A percentile compares a stretch with the other conserved stretches of the same genome.
phyloP scores from a whole-genome alignment of 2,888 invertebrate genomes.

The Nysson spinosus region DNA sequence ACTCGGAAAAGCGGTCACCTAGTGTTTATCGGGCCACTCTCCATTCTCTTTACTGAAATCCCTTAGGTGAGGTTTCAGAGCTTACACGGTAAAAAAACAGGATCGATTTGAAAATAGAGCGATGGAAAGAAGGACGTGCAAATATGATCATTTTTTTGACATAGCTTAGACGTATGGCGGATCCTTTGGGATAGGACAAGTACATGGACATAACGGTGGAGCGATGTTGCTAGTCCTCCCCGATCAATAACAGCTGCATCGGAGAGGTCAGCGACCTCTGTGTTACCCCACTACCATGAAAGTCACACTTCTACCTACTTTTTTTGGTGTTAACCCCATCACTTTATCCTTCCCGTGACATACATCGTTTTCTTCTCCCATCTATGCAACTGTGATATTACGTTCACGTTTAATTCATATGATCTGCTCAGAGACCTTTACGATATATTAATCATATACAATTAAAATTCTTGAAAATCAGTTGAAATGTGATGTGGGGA shows the following conservation, averaged over 20 bases:
- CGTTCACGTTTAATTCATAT: too few species aligned
- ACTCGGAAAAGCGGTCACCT: slow-evolving; percentile 46
- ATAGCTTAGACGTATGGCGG: slow-evolving; percentile 19
- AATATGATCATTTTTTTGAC: not conserved
- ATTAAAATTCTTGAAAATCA: too few species aligned
- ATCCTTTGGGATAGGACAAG: slow-evolving; percentile 65
- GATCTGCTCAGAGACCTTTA: too few species aligned
- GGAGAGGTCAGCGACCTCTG: slow-evolving; percentile 70
- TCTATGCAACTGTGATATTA: not conserved
- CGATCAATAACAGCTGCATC: slow-evolving; percentile 77
- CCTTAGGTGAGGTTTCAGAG: slow-evolving; percentile 27
- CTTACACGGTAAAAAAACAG: slow-evolving; percentile 19
- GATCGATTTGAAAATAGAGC: slow-evolving; percentile 3
- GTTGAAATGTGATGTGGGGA: too few species aligned
- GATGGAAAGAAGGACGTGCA: slow-evolving; percentile 1
- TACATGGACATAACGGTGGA: slow-evolving; percentile 56
- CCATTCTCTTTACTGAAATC: slow-evolving; percentile 26
- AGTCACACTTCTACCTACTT: slow-evolving; percentile 45
- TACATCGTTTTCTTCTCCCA: not conserved
- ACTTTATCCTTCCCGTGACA: not conserved
- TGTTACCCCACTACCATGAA: slow-evolving; percentile 54
- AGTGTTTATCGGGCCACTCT: slow-evolving; percentile 49
- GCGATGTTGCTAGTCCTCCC: slow-evolving; percentile 70
- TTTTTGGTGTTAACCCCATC: slow-evolving; percentile 26
- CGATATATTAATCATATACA: too few species aligned